Conservation (phyloP, 2,113 vertebrate genomes). For the Hystrix cristata region DNA sequence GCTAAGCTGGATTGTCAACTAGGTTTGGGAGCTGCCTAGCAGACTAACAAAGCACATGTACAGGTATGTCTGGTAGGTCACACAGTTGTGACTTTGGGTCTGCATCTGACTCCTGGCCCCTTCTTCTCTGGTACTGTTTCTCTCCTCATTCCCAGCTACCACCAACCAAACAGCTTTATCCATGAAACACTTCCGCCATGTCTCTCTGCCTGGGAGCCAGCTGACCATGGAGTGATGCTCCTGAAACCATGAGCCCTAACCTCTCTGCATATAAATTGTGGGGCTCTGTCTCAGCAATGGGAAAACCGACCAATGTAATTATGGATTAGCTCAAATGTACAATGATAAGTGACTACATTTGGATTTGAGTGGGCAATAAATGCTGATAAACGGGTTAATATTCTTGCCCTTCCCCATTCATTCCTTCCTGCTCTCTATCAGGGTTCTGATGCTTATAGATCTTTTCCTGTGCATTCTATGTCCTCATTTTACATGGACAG, state of each 20-base stretch:
- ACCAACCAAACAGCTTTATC: neutral
- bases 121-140: neutral
- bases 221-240: no score
- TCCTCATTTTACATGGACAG: neutral
- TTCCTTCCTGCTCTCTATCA: rapidly evolving
- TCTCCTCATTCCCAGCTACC: neutral
- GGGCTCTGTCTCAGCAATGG: neutral
- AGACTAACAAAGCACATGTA: neutral
- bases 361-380: rapidly evolving
- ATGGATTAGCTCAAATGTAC: neutral
- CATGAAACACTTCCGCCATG: neutral
- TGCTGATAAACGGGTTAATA: rapidly evolving
- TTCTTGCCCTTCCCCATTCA: rapidly evolving
- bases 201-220: neutral
- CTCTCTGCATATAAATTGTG: neutral
- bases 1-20: neutral
- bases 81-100: no score
- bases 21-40: neutral
- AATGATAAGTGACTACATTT: neutral
- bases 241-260: neutral
- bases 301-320: neutral
- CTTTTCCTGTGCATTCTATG: neutral
- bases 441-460: rapidly evolving
- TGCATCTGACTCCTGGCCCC: neutral
- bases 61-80: neutral